These are phyloP conservation scores for Pollicipes pollicipes DNA, from an alignment of 1,140 invertebrate species.

Conservation along the genomic window DNA sequence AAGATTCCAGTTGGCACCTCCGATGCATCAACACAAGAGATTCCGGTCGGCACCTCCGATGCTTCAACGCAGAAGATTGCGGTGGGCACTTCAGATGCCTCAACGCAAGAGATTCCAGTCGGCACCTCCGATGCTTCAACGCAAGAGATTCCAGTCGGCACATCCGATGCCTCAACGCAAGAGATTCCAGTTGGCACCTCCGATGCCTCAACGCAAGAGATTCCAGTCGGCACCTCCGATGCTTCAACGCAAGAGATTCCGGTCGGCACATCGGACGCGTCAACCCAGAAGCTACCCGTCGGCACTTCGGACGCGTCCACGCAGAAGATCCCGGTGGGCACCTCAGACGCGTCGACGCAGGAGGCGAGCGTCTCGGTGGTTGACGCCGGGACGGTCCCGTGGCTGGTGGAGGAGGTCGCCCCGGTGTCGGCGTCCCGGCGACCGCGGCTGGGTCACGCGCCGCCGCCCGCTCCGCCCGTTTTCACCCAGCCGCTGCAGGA, in stretches of 20 bases:
- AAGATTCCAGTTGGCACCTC: background rate
- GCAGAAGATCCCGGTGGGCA: background rate
- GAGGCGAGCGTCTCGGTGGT: background rate
- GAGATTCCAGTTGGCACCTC: background rate
- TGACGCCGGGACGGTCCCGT: background rate
- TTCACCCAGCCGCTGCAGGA: conserved; percentile 44
- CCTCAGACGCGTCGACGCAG: background rate
- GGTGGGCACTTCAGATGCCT: background rate
- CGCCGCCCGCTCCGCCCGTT: conserved; percentile 28
- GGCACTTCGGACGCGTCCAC: background rate
- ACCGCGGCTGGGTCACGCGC: conserved; percentile 20
- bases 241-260: background rate
- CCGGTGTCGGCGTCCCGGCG: conserved; percentile 19
- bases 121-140: background rate
- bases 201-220: background rate
- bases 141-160: background rate
- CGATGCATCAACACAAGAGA: background rate
- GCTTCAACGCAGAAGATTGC: background rate
- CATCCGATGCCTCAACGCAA: background rate
- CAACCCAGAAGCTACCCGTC: background rate
- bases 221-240: background rate
- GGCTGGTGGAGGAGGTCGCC: conserved; percentile 13
- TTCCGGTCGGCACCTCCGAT: background rate
- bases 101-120: background rate
- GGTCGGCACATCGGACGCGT: background rate